These are phyloP conservation scores for Stigmatopora argus DNA, from an alignment of 2,113 vertebrate species.

Conservation along the genomic window DNA sequence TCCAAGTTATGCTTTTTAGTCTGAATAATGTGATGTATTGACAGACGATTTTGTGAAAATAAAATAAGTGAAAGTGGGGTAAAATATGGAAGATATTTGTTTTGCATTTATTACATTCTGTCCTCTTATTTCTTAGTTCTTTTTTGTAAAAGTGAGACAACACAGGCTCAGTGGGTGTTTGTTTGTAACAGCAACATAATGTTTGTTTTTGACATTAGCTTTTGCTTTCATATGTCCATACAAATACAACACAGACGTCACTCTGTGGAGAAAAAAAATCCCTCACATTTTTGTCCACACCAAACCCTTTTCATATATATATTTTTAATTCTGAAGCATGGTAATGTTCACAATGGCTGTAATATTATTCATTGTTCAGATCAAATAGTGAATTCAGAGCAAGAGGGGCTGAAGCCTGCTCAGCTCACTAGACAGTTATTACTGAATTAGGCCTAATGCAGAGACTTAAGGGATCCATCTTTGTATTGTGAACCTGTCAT, in stretches of 20 bases:
- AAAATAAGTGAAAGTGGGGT: not conserved
- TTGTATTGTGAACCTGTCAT: slow-evolving; percentile 68
- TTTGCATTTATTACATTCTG: not conserved
- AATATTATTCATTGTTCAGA: not conserved
- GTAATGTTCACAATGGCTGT: not conserved
- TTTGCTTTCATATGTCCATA: too few species aligned
- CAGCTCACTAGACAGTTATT: slow-evolving; percentile 62
- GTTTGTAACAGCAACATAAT: too few species aligned
- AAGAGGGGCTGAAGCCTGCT: slow-evolving; percentile 32
- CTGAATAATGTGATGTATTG: too few species aligned
- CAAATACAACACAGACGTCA: too few species aligned
- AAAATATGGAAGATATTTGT: not conserved
- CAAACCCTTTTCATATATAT: too few species aligned
- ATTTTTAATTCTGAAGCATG: too few species aligned
- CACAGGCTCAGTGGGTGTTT: too few species aligned
- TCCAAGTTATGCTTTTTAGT: too few species aligned
- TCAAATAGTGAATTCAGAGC: slow-evolving; percentile 25
- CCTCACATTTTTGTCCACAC: too few species aligned
- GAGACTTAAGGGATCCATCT: slow-evolving; percentile 68
- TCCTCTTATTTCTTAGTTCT: not conserved
- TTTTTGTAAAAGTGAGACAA: not conserved
- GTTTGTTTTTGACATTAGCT: too few species aligned
- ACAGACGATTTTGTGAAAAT: too few species aligned
- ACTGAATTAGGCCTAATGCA: slow-evolving; percentile 66
- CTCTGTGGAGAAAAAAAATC: too few species aligned